Conservation (phyloP, 2,113 vertebrate genomes). For the Chunga burmeisteri region DNA sequence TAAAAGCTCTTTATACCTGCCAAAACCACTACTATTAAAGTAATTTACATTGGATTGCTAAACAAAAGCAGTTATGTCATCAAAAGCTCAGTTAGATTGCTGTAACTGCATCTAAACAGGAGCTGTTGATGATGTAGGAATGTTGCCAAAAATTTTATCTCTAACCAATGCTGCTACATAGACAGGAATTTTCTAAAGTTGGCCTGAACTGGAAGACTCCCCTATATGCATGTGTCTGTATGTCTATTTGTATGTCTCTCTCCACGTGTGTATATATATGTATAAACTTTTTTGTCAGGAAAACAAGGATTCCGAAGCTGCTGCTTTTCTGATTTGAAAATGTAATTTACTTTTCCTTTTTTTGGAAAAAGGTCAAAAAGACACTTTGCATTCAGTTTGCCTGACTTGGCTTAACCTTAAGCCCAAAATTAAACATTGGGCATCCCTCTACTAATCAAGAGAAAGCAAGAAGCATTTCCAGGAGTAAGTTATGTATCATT, state of each 20-base stretch:
- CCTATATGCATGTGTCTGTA: background rate
- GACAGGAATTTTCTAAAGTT: background rate
- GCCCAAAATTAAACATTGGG: background rate
- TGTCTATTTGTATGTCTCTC: background rate
- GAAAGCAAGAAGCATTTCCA: background rate
- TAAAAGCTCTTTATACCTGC: background rate
- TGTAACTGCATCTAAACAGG: background rate
- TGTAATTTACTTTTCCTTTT: background rate
- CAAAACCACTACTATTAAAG: background rate
- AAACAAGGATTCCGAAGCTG: background rate
- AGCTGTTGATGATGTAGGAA: background rate
- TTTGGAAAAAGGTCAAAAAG: background rate
- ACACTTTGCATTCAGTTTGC: background rate
- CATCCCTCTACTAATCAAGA: background rate
- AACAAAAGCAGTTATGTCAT: slow-evolving; percentile 13
- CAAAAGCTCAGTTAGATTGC: background rate
- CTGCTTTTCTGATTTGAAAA: background rate
- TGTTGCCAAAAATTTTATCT: background rate
- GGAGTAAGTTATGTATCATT: rapidly evolving
- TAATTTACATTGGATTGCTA: background rate
- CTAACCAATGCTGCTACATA: background rate
- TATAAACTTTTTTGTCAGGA: background rate
- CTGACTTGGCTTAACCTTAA: background rate
- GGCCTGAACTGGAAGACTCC: background rate
- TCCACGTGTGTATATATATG: too few relatives aligned